phyloP scores from a whole-genome alignment of 2,797 vertebrate genomes.

The Myotis daubentonii region DNA sequence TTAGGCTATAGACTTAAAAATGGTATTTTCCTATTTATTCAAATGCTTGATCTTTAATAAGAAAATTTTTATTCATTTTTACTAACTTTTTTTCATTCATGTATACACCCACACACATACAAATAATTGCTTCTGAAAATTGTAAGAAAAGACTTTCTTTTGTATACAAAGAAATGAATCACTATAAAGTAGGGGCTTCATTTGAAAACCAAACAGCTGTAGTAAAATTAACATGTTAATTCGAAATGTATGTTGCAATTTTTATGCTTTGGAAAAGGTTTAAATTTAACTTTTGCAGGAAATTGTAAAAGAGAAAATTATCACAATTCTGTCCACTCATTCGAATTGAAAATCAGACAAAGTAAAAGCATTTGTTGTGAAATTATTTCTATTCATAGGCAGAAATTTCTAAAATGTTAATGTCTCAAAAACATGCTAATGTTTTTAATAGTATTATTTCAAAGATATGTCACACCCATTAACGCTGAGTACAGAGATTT shows the following conservation, averaged over 20 bases:
- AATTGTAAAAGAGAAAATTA: slow-evolving; percentile 70
- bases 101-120: slow-evolving; percentile 44
- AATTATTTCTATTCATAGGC: slow-evolving; percentile 66
- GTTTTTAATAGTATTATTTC: slow-evolving; percentile 40
- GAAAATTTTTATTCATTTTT: slow-evolving; percentile 56
- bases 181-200: slow-evolving; percentile 56
- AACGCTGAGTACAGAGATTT: not conserved
- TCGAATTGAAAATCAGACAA: slow-evolving; percentile 62
- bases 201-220: slow-evolving; percentile 67
- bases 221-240: slow-evolving; percentile 66
- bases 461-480: slow-evolving; percentile 38
- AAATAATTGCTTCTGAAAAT: slow-evolving; percentile 65
- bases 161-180: slow-evolving; percentile 64
- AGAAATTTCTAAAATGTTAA: slow-evolving; percentile 58
- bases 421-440: slow-evolving; percentile 53
- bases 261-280: slow-evolving; percentile 62
- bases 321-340: slow-evolving; percentile 63
- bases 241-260: slow-evolving; percentile 60
- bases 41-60: slow-evolving; percentile 13
- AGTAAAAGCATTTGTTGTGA: slow-evolving; percentile 63
- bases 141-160: slow-evolving; percentile 68
- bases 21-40: slow-evolving; percentile 48
- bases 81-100: slow-evolving; percentile 52
- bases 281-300: slow-evolving; percentile 76
- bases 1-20: slow-evolving; percentile 35